These are phyloP conservation scores for Drosophila kanapiae DNA, from an alignment of 1,140 invertebrate genomes.

Conservation along the genomic window DNA sequence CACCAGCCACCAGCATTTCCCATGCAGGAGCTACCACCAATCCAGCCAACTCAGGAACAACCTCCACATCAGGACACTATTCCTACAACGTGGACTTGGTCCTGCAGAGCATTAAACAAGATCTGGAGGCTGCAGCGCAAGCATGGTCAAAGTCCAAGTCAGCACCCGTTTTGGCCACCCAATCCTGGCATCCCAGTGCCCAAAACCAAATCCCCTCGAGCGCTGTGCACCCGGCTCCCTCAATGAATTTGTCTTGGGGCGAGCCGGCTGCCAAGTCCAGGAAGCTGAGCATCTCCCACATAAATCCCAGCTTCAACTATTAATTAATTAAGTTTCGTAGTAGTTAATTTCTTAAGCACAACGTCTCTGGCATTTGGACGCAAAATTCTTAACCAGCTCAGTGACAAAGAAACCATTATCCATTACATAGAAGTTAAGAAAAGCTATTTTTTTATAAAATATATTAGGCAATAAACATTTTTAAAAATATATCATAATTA, in stretches of 20 bases:
- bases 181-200: constrained; percentile 23
- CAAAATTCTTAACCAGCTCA: constrained; percentile 63
- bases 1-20: constrained; percentile 17
- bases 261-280: constrained; percentile 66
- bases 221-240: constrained; percentile 47
- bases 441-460: background rate
- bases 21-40: constrained; percentile 7
- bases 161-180: constrained; percentile 18
- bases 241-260: constrained; percentile 76
- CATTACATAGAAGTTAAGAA: background rate
- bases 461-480: background rate
- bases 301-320: constrained; percentile 66
- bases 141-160: constrained; percentile 71
- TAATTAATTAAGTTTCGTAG: constrained; percentile 25
- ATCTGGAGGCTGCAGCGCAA: constrained; percentile 73
- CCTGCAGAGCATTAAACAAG: constrained; percentile 76
- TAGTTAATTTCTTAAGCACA: constrained; percentile 13
- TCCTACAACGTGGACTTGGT: constrained; percentile 76
- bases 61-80: constrained; percentile 46
- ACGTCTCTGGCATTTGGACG: constrained; percentile 60
- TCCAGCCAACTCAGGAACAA: constrained; percentile 3
- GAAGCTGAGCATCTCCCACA: constrained; percentile 58
- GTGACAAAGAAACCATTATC: constrained; percentile 50
- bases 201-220: constrained; percentile 16
- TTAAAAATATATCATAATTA: background rate